Conservation (phyloP, 92 coral and sea anemone species). For the Paragorgia papillata region DNA sequence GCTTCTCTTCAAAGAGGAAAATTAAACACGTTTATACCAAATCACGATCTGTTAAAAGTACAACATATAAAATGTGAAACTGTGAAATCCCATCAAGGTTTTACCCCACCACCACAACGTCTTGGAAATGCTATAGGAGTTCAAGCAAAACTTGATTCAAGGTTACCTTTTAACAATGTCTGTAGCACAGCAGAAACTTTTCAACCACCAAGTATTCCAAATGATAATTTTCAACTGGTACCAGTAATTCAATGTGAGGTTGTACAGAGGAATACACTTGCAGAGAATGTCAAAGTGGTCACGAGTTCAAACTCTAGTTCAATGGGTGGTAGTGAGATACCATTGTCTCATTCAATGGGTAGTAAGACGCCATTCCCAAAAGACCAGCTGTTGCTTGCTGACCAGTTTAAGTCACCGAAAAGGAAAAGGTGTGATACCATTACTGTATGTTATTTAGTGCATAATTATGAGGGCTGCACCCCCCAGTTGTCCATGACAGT, state of each 20-base stretch:
- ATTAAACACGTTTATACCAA: conserved; percentile 6
- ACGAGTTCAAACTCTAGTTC: background rate
- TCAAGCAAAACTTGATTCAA: background rate
- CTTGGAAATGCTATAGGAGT: background rate
- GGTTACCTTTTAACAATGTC: background rate
- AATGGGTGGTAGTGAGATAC: background rate
- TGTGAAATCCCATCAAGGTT: background rate
- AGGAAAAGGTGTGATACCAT: conserved; percentile 30
- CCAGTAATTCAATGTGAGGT: background rate
- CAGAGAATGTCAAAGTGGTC: background rate
- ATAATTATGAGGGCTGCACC: no score
- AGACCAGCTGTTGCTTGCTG: background rate
- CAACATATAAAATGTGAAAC: background rate
- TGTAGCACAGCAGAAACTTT: background rate
- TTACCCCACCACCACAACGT: background rate
- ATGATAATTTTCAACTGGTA: background rate
- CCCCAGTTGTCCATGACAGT: background rate
- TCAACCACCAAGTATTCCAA: background rate
- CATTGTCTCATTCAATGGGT: no score
- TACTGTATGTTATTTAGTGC: no score
- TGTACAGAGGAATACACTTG: background rate
- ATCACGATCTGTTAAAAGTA: background rate
- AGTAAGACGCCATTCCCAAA: no score
- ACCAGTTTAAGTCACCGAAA: conserved; percentile 25
- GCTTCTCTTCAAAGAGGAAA: conserved; percentile 5